Conservation (phyloP, 2,113 vertebrate genomes). For the Galemys pyrenaicus region DNA sequence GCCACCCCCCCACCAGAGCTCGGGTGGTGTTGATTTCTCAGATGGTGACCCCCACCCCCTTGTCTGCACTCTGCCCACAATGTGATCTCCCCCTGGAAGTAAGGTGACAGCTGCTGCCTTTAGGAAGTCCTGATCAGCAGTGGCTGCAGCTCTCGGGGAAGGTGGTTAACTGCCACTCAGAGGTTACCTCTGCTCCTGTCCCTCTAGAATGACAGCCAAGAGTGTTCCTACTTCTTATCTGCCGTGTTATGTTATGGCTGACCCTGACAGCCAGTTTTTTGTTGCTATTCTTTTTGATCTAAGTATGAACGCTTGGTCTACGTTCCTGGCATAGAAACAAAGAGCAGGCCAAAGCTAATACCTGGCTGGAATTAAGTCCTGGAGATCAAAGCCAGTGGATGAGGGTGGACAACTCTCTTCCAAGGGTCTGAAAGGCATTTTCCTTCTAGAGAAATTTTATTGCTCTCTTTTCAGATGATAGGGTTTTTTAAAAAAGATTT, state of each 20-base stretch:
- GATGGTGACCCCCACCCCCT: background rate
- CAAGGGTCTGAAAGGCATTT: conserved; percentile 32
- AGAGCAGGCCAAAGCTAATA: conserved; percentile 47
- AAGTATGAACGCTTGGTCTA: background rate
- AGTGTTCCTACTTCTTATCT: background rate
- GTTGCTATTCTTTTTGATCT: conserved; percentile 7
- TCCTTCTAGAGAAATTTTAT: background rate
- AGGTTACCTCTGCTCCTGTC: background rate
- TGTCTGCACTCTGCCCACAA: background rate
- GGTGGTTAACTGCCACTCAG: background rate
- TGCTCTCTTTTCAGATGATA: background rate
- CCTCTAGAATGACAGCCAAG: background rate
- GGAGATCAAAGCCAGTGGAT: conserved; percentile 65
- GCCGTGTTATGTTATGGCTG: background rate
- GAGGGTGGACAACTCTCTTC: conserved; percentile 14
- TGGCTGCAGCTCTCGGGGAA: background rate
- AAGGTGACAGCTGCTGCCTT: background rate
- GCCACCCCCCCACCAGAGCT: background rate
- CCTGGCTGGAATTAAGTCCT: conserved; percentile 30
- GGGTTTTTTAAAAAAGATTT: no score
- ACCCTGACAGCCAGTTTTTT: conserved; percentile 11
- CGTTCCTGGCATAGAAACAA: conserved; percentile 57
- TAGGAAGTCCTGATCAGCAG: background rate
- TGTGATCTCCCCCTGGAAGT: background rate
- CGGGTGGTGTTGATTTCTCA: background rate